A percentile compares a stretch with the other conserved stretches of the same genome.
These are phyloP conservation scores for Cardinalis cardinalis DNA, from an alignment of 2,113 vertebrate genomes.

Conservation along the genomic window DNA sequence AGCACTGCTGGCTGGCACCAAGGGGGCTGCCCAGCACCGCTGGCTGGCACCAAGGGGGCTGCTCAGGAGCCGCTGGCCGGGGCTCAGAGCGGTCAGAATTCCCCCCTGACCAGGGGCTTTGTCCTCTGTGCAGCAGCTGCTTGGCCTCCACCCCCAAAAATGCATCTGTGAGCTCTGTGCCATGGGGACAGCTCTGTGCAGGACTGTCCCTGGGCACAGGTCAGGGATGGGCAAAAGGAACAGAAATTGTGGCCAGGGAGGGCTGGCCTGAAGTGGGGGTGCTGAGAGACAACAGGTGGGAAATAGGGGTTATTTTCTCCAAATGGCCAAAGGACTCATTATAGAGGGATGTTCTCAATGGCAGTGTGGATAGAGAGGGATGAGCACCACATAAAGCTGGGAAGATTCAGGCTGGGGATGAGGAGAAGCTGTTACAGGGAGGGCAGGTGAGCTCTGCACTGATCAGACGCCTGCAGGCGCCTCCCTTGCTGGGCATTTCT, in stretches of 20 bases:
- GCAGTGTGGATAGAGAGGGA: not conserved
- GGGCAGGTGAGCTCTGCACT: not conserved
- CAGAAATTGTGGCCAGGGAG: not conserved
- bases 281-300: not conserved
- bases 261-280: not conserved
- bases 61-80: not conserved
- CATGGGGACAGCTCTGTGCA: not conserved
- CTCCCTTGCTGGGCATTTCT: not conserved
- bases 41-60: not conserved
- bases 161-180: accelerated
- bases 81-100: not conserved
- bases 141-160: accelerated
- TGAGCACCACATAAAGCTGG: not conserved
- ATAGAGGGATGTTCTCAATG: not conserved
- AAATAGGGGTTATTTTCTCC: not conserved
- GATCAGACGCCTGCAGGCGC: not conserved
- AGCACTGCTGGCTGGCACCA: too few species aligned
- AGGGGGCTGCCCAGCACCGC: too few species aligned
- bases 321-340: not conserved
- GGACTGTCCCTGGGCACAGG: not conserved
- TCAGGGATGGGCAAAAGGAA: not conserved
- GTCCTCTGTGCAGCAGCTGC: accelerated
- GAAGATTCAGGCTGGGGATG: not conserved
- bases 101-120: not conserved
- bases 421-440: not conserved